Base-by-base conservation (phyloP, 2,113 vertebrate genomes). In the Chrysemys picta region DNA sequence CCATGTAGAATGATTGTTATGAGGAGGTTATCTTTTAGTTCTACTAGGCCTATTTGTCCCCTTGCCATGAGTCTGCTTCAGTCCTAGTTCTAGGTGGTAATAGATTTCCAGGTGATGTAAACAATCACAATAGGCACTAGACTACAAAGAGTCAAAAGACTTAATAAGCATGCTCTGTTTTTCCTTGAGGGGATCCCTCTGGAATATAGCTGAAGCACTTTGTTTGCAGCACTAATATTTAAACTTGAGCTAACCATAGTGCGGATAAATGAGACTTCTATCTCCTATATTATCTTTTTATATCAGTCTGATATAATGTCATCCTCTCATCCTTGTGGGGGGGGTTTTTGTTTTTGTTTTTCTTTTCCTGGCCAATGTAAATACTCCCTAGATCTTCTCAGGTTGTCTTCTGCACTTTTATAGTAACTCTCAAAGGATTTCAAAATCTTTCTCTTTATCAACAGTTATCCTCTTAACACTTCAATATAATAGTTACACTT, bases 181-280 rank as follows among this genome's bases (percentile, higher is more conserved):
- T 4, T 85, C 42, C 13, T 13, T 38, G 91, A 38, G 5, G 2
- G 80, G 6, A n/a, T 3, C 53, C 7, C 75, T 5, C 72, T 24
- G n/a, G 78, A 54, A 0, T 57, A 2, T 1, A 2, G 85, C 79
- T 83, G 45, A n/a, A 10, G 65, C 24, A 56, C 54, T 5, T 56
- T 56, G 54, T 56, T 56, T 56, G 49, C 88, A 31, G 53, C 7
- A 0, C 54, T 56, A 5, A 5, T 56, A 56, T 3, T 1, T 27
- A 42, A 56, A 2, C 1, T 0, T 9, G 5, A 25, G 54, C 54
- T 56, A 56, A 52, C 62, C 10, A 38, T 72, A 38, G n/a, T 12
- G 1, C 1, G 1, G 16, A 2, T 6, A 8, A 45, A 5, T 1
- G 38, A 87, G 52, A 13, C 54, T 45, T 1, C 0, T 49, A 13